Conservation (phyloP, 2,797 vertebrate genomes). For the Eidolon dupreanum region DNA sequence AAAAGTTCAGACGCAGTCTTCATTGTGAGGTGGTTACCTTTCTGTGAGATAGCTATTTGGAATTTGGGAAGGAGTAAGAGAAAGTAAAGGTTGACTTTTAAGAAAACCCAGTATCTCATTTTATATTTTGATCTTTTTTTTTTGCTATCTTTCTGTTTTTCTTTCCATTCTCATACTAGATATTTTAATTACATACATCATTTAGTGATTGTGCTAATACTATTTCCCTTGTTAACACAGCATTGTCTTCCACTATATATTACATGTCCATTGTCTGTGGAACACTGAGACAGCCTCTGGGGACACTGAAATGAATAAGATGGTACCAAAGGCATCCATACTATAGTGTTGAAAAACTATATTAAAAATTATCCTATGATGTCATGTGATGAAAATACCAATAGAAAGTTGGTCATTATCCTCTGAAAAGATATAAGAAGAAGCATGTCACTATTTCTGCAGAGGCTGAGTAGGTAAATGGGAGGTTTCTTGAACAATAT, state of each 20-base stretch:
- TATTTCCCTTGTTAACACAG: background rate
- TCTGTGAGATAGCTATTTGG: background rate
- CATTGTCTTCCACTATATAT: background rate
- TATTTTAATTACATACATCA: background rate
- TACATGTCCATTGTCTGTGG: background rate
- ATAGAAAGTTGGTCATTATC: background rate
- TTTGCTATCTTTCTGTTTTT: background rate
- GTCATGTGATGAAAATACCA: background rate
- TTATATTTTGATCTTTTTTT: background rate
- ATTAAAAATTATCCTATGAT: slow-evolving; percentile 13
- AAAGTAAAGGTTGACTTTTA: background rate
- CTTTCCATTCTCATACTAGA: background rate
- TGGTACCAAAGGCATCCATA: background rate
- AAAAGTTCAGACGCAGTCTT: background rate
- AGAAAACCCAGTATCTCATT: background rate
- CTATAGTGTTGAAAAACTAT: background rate
- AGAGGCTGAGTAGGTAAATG: background rate
- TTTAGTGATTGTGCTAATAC: background rate
- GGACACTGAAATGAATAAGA: background rate
- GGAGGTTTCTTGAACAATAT: background rate
- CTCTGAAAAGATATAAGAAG: background rate
- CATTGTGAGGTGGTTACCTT: background rate
- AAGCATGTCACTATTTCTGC: background rate
- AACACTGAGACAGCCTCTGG: background rate
- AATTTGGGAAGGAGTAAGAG: background rate